These are phyloP conservation scores for Dasyornis broadbenti DNA, from an alignment of 2,113 vertebrate species.

Conservation along the genomic window DNA sequence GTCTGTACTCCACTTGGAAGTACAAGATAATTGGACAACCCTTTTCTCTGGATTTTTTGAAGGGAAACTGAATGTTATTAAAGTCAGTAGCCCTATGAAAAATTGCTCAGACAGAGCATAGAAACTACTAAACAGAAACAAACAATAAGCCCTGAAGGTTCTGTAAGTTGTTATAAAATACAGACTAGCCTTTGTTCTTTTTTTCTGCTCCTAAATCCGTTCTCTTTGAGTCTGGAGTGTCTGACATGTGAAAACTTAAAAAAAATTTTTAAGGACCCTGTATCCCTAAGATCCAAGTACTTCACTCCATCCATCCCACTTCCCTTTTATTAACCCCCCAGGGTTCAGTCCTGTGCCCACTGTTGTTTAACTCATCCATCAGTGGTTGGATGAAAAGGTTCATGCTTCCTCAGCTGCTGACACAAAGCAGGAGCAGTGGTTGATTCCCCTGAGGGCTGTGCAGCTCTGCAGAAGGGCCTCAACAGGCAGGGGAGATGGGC, in stretches of 20 bases:
- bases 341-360: neutral
- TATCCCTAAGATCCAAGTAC: neutral
- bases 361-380: neutral
- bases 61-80: neutral
- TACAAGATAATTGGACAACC: rapidly evolving
- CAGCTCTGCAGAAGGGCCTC: neutral
- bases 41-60: neutral
- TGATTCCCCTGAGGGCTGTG: neutral
- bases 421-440: neutral
- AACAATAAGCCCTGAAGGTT: neutral
- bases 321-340: neutral
- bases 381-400: neutral
- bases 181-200: neutral
- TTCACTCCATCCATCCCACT: neutral
- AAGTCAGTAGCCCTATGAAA: neutral
- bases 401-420: neutral
- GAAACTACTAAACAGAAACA: neutral
- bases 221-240: neutral
- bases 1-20: neutral
- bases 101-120: neutral
- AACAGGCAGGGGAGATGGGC: neutral
- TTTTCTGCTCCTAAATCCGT: neutral
- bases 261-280: neutral
- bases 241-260: neutral
- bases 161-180: neutral